phyloP scores from a whole-genome alignment of 2,113 vertebrate species.

The Cyanistes caeruleus region DNA sequence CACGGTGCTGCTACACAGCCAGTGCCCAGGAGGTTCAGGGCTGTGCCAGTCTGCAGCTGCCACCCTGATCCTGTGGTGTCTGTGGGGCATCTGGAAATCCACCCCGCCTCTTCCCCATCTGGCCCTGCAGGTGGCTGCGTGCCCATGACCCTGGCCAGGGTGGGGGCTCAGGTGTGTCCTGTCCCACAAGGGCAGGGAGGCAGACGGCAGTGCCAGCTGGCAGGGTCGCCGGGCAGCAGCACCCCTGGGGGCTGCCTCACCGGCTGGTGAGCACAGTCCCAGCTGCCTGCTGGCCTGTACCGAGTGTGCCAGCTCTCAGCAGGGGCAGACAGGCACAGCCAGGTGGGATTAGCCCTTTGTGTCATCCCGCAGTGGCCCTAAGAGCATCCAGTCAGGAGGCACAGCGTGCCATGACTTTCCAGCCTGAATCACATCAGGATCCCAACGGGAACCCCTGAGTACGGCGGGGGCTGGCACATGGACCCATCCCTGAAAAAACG shows the following conservation, averaged over 20 bases:
- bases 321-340: not conserved
- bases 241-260: not conserved
- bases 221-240: not conserved
- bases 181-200: not conserved
- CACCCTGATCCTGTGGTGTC: not conserved
- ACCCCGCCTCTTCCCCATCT: not conserved
- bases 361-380: not conserved
- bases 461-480: rapidly evolving
- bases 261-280: not conserved
- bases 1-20: rapidly evolving
- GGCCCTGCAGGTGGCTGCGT: not conserved
- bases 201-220: not conserved
- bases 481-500: rapidly evolving
- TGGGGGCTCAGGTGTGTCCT: not conserved
- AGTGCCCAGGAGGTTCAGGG: not conserved
- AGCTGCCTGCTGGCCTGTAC: not conserved
- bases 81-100: not conserved
- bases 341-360: not conserved
- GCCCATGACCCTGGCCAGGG: not conserved
- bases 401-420: not conserved
- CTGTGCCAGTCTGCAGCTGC: not conserved
- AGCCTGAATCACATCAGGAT: not conserved
- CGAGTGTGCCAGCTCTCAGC: not conserved
- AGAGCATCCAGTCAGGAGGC: not conserved
- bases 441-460: not conserved